These are phyloP conservation scores for Geotrupes spiniger DNA, from an alignment of 2,888 invertebrate species.

Conservation along the genomic window DNA sequence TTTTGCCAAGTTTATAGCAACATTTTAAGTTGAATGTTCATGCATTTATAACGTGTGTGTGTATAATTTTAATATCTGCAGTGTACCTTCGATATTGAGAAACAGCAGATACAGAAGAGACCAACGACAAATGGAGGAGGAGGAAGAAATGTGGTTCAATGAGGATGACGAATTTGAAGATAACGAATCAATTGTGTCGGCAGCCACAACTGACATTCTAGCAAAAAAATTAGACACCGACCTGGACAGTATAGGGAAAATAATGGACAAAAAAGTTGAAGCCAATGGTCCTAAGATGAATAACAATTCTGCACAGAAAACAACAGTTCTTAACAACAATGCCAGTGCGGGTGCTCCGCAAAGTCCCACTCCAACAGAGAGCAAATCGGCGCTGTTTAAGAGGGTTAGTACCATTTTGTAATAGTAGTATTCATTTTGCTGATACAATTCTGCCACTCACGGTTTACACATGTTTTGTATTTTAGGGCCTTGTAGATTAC, in stretches of 20 bases:
- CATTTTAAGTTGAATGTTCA: neutral
- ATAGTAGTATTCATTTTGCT: too few relatives aligned
- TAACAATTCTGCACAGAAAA: conserved; percentile 43
- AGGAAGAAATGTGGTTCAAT: conserved; percentile 99
- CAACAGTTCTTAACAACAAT: conserved; percentile 51
- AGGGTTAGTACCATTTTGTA: conserved; percentile 51
- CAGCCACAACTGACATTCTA: conserved; percentile 54
- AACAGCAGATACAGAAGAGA: conserved; percentile 83
- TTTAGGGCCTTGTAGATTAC: conserved; percentile 90
- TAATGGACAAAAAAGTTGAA: conserved; percentile 45
- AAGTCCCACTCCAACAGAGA: conserved; percentile 43
- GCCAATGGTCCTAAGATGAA: conserved; percentile 45
- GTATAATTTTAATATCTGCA: conserved; percentile 40
- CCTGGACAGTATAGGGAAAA: conserved; percentile 58
- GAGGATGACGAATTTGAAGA: conserved; percentile 93
- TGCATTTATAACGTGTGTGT: neutral
- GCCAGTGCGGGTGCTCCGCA: conserved; percentile 44
- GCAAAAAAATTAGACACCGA: conserved; percentile 59
- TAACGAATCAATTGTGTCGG: conserved; percentile 60
- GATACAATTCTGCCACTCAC: too few relatives aligned
- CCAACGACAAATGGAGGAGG: conserved; percentile 91
- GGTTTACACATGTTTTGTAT: too few relatives aligned
- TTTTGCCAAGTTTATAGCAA: too few relatives aligned
- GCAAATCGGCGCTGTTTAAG: conserved; percentile 53
- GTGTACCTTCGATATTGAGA: conserved; percentile 78